A percentile compares a stretch with the other conserved stretches of the same genome.
phyloP scores from a whole-genome alignment of 2,888 invertebrate species.

The Mimumesa dahlbomi region DNA sequence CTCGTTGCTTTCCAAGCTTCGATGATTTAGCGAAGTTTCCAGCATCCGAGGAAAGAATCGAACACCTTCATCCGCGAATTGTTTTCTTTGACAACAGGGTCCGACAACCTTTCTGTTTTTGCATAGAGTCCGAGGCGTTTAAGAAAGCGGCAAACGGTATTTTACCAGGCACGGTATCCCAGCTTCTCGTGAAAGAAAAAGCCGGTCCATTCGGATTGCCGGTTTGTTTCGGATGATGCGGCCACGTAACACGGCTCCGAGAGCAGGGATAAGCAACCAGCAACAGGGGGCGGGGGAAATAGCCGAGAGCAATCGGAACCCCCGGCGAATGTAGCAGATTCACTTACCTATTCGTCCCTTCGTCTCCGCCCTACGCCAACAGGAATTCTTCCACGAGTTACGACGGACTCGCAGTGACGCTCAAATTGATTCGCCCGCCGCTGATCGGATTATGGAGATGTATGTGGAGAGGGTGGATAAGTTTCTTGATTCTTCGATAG shows the following conservation, averaged over 20 bases:
- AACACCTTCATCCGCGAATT: no score
- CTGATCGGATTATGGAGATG: constrained; percentile 9
- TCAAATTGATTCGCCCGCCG: constrained; percentile 48
- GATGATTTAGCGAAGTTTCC: no score
- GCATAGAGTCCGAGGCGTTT: no score
- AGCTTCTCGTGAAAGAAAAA: constrained; percentile 4
- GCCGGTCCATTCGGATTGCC: constrained; percentile 6
- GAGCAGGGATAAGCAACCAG: constrained; percentile 40
- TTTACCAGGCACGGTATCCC: not conserved
- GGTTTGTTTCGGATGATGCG: constrained; percentile 41
- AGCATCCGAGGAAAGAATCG: no score
- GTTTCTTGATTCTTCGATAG: no score
- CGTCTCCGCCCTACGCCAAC: constrained; percentile 28
- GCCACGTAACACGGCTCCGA: constrained; percentile 30
- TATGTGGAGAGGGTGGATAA: no score
- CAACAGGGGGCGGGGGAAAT: constrained; percentile 66
- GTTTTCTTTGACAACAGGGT: no score
- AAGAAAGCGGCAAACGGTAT: no score
- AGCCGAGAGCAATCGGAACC: constrained; percentile 74
- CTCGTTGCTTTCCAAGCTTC: no score
- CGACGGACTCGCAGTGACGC: constrained; percentile 50
- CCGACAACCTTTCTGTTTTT: no score
- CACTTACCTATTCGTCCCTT: constrained; percentile 71
- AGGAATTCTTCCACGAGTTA: constrained; percentile 56
- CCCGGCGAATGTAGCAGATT: constrained; percentile 72